Evolutionary conservation across 2,113 vertebrate genomes (phyloP).

Genomic region (Nyctibius bracteatus): DNA sequence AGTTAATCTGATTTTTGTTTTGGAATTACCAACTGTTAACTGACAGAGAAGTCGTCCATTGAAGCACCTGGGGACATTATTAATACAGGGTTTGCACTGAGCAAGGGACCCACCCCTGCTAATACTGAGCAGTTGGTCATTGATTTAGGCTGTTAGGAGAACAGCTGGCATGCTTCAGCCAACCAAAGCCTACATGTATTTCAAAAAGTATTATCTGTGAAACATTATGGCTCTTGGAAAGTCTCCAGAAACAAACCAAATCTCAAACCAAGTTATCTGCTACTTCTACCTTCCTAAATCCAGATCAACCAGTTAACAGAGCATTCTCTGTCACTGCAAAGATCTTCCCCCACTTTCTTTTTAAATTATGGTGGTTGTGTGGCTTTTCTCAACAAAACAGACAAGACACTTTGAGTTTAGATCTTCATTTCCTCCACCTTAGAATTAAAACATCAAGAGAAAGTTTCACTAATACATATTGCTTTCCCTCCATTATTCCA

Average conservation of each 20-base stretch:
- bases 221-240: slow-evolving; percentile 43
- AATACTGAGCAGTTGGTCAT: slow-evolving; percentile 48
- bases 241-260: slow-evolving; percentile 40
- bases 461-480: background rate
- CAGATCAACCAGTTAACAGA: background rate
- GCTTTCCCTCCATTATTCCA: background rate
- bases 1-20: background rate
- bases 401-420: background rate
- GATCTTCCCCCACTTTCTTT: background rate
- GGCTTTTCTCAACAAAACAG: background rate
- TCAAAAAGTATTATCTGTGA: slow-evolving; percentile 24
- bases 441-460: background rate
- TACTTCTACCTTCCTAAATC: slow-evolving; percentile 46
- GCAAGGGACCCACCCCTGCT: slow-evolving; percentile 13
- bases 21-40: background rate
- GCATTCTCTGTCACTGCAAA: background rate
- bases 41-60: background rate
- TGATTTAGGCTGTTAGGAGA: slow-evolving; percentile 59
- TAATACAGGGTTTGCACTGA: slow-evolving; percentile 2
- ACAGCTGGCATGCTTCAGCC: slow-evolving; percentile 65
- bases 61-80: background rate
- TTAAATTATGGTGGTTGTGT: background rate
- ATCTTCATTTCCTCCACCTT: background rate
- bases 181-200: slow-evolving; percentile 30
- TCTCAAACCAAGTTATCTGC: slow-evolving; percentile 43